Evolutionary conservation across 2,888 invertebrate species (phyloP), one percentile per base, ranked within the genome.

Genomic region (Hypomecis punctinalis): DNA sequence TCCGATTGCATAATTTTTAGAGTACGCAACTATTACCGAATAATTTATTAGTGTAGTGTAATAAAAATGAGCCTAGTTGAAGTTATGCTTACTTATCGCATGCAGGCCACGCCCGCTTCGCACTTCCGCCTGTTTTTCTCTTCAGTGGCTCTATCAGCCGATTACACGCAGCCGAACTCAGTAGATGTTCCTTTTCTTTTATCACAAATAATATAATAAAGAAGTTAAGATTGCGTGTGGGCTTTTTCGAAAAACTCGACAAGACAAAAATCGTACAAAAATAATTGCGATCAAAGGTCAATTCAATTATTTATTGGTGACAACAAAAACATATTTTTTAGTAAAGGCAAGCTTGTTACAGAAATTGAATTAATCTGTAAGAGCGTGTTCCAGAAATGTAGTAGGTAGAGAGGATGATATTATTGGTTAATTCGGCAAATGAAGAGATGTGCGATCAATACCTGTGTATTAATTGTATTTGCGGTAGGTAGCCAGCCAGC

Each of bases 141-240:
- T 23, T 23, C 23, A 23, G 23, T 23, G 23, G 73, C 74, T 68
- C 75, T 67, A 75, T 78, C 71, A 56, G 55, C 68, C 73, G 73
- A 76, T 79, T 76, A 51, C 57, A 76, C 59, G 55, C 51, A 40
- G 55, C 40, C 48, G 33, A 52, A 62, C 56, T 62, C 40, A 33
- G 11, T 48, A 35, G 42, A 49, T 40, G 47, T 52, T 48, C 46
- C 9, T 48, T 56, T 58, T 23, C 43, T 55, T 57, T 43, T 45
- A 39, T 46, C 56, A 56, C 45, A 37, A 54, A 39, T 52, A 37
- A 63, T 58, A 42, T 43, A 42, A 57, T 39, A 53, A 53, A 59
- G 13, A 45, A 49, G 52, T 42, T 23, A 43, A 33, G 35, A n/a
- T 52, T 13, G 45, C 45, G 60, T 46, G 46, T 46, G 9, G 35